Percentiles rank a stretch among this genome's conserved stretches.
phyloP scores from a whole-genome alignment of 2,113 vertebrate species.

The Ciconia boyciana region DNA sequence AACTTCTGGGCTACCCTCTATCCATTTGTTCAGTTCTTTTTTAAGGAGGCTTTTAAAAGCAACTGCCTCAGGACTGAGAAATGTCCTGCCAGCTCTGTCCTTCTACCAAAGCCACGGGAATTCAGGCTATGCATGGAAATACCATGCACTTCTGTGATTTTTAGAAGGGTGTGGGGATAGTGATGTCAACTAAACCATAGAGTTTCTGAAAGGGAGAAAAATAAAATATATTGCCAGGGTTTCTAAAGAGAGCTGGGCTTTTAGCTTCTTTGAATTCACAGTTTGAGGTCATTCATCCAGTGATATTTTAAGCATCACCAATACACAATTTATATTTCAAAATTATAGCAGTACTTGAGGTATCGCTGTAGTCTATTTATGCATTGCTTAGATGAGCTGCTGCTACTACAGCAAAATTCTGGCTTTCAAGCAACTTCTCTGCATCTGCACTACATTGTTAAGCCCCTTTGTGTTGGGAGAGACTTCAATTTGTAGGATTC shows the following conservation, averaged over 20 bases:
- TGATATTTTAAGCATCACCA: neutral
- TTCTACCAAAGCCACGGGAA: neutral
- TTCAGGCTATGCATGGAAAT: neutral
- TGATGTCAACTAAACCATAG: neutral
- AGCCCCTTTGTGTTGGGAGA: neutral
- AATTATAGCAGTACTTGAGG: neutral
- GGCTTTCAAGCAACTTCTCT: neutral
- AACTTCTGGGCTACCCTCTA: constrained; percentile 8
- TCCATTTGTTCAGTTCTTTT: neutral
- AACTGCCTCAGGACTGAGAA: neutral
- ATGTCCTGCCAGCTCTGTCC: neutral
- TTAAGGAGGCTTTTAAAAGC: neutral
- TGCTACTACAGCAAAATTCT: neutral
- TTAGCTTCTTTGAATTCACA: neutral
- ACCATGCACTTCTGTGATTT: neutral
- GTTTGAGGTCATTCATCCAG: neutral
- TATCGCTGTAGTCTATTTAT: neutral
- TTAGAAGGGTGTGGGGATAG: neutral
- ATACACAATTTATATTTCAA: neutral
- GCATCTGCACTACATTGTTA: neutral
- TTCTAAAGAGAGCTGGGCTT: neutral
- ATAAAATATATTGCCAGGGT: neutral
- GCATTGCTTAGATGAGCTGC: neutral
- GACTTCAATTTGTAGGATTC: neutral
- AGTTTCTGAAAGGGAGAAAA: neutral